phyloP scores from a whole-genome alignment of 1,140 invertebrate species.

The Cherax quadricarinatus region DNA sequence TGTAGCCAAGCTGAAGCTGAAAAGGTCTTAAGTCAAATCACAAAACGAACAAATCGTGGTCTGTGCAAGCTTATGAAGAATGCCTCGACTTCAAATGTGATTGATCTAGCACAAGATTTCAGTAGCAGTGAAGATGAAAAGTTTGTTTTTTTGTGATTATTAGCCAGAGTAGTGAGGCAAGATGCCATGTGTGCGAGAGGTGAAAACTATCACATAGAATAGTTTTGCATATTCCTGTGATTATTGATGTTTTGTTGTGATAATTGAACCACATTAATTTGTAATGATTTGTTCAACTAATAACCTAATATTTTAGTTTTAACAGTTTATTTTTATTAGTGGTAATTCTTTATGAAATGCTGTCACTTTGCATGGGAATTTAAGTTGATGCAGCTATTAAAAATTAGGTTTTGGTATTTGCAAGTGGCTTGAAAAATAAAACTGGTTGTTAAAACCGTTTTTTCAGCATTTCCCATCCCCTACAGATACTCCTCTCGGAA shows the following conservation, averaged over 20 bases:
- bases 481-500: slow-evolving; percentile 70
- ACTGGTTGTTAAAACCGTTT: slow-evolving; percentile 31
- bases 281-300: not conserved
- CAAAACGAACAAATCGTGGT: slow-evolving; percentile 69
- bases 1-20: slow-evolving; percentile 73
- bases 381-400: slow-evolving; percentile 1
- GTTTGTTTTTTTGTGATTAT: slow-evolving; percentile 62
- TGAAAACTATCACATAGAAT: slow-evolving; percentile 24
- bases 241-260: not conserved
- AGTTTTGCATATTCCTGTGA: slow-evolving; percentile 14
- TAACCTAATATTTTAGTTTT: slow-evolving; percentile 3
- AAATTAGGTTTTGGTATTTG: not conserved
- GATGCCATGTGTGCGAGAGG: slow-evolving; percentile 33
- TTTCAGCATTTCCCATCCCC: slow-evolving; percentile 55
- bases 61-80: slow-evolving; percentile 70
- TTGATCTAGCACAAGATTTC: slow-evolving; percentile 65
- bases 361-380: slow-evolving; percentile 38
- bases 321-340: not conserved
- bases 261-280: slow-evolving; percentile 29
- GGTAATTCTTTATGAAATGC: not conserved
- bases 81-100: slow-evolving; percentile 70
- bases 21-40: slow-evolving; percentile 73
- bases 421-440: not conserved
- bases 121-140: slow-evolving; percentile 68
- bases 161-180: slow-evolving; percentile 53